These are phyloP conservation scores for Sciurus niger DNA, from an alignment of 2,113 vertebrate genomes.

Conservation along the genomic window DNA sequence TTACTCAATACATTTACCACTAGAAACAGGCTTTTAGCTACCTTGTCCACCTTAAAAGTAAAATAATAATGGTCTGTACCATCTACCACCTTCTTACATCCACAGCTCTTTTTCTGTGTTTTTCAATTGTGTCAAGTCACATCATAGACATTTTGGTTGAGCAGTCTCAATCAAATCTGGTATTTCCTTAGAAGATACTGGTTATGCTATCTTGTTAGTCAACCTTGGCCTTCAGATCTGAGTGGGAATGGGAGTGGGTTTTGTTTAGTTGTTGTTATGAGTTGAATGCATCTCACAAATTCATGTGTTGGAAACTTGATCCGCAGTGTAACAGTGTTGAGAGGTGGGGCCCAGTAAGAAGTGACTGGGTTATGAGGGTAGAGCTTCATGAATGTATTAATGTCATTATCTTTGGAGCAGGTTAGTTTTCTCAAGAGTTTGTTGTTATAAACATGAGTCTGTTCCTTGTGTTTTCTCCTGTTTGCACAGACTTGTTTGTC, in stretches of 20 bases:
- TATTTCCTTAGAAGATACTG: not conserved
- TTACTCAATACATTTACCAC: not conserved
- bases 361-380: accelerated
- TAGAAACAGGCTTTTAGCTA: constrained; percentile 21
- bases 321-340: no score
- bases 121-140: not conserved
- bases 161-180: not conserved
- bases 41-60: not conserved
- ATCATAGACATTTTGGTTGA: not conserved
- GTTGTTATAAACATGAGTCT: not conserved
- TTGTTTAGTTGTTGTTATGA: not conserved
- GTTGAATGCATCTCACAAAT: not conserved
- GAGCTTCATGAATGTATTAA: no score
- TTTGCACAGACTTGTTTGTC: not conserved
- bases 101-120: not conserved
- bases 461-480: not conserved
- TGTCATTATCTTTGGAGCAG: no score
- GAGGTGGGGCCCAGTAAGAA: not conserved
- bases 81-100: no score
- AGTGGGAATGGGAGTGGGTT: not conserved
- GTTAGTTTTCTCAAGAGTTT: not conserved
- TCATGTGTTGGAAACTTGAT: not conserved
- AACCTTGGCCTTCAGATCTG: not conserved
- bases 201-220: not conserved
- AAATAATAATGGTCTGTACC: not conserved